Conservation (phyloP, 2,888 invertebrate genomes). For the Blastobasis adustella region DNA sequence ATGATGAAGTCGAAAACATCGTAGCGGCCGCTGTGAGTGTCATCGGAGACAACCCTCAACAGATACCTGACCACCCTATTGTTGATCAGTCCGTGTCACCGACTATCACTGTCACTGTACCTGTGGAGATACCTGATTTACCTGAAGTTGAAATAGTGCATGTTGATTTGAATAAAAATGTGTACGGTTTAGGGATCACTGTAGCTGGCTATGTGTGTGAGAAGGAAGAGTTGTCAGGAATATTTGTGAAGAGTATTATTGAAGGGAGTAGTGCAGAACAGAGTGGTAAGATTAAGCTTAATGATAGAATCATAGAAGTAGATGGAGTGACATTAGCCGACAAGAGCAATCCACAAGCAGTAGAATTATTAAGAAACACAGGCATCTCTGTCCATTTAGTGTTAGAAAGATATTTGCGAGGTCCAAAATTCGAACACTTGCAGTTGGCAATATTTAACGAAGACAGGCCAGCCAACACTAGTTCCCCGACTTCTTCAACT, state of each 20-base stretch:
- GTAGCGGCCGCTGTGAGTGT: constrained; percentile 63
- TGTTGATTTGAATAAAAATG: constrained; percentile 93
- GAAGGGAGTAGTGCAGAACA: constrained; percentile 96
- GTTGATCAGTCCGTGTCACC: constrained; percentile 50
- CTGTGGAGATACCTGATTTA: constrained; percentile 76
- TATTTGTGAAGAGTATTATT: constrained; percentile 98
- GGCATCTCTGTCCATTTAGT: constrained; percentile 92
- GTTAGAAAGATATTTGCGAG: constrained; percentile 93
- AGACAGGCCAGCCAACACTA: constrained; percentile 48
- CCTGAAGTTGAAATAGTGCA: constrained; percentile 94
- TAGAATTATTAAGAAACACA: constrained; percentile 95
- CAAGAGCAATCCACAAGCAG: constrained; percentile 97
- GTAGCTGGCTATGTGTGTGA: constrained; percentile 98
- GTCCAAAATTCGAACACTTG: constrained; percentile 93
- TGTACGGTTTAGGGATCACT: constrained; percentile 94
- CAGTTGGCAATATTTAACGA: constrained; percentile 87
- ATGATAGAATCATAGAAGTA: constrained; percentile 97
- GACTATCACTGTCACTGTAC: constrained; percentile 66
- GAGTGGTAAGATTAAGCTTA: constrained; percentile 92
- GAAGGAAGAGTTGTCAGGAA: constrained; percentile 98
- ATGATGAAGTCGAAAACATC: constrained; percentile 40
- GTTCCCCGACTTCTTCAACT: constrained; percentile 83
- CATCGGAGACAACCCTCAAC: constrained; percentile 58
- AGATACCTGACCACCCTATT: constrained; percentile 53
- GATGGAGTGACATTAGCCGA: constrained; percentile 93